A percentile compares a stretch with the other conserved stretches of the same genome.
phyloP scores from a whole-genome alignment of 2,113 vertebrate species.

The Serilophus lunatus region DNA sequence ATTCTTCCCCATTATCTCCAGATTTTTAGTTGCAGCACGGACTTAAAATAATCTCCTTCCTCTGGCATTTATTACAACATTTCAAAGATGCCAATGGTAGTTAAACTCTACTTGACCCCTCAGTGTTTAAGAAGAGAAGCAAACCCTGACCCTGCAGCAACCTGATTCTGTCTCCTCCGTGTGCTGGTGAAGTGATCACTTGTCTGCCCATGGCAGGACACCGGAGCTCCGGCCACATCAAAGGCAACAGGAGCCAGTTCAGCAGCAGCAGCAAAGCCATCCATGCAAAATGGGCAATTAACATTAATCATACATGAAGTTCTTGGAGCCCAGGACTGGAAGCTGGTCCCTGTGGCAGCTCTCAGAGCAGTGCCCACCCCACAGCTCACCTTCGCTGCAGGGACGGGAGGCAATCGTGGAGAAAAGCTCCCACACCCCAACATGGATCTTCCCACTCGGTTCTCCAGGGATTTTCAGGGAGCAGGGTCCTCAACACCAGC shows the following conservation, averaged over 20 bases:
- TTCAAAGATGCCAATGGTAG: constrained; percentile 61
- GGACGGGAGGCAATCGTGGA: background rate
- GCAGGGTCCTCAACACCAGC: background rate
- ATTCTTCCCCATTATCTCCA: background rate
- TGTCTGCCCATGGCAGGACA: constrained; percentile 65
- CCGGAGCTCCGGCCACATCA: constrained; percentile 71
- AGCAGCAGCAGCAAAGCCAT: constrained; percentile 51
- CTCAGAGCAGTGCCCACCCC: background rate
- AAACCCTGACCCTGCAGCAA: constrained; percentile 64
- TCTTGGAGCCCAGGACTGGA: constrained; percentile 54
- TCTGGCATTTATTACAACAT: constrained; percentile 66
- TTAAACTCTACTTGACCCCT: constrained; percentile 76
- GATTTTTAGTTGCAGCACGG: background rate
- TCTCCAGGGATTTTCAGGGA: background rate
- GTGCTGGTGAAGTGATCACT: constrained; percentile 64
- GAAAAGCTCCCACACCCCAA: background rate
- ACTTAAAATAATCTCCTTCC: constrained; percentile 52
- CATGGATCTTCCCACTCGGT: rapidly evolving
- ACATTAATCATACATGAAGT: constrained; percentile 74
- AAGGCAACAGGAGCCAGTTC: constrained; percentile 67
- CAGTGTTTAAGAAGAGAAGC: constrained; percentile 61
- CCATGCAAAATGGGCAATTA: constrained; percentile 74
- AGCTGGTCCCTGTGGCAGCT: constrained; percentile 40
- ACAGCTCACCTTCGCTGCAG: background rate
- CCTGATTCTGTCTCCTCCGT: constrained; percentile 66